Evolutionary conservation across 2,888 invertebrate genomes (phyloP).

Genomic region (Rutpela maculata): DNA sequence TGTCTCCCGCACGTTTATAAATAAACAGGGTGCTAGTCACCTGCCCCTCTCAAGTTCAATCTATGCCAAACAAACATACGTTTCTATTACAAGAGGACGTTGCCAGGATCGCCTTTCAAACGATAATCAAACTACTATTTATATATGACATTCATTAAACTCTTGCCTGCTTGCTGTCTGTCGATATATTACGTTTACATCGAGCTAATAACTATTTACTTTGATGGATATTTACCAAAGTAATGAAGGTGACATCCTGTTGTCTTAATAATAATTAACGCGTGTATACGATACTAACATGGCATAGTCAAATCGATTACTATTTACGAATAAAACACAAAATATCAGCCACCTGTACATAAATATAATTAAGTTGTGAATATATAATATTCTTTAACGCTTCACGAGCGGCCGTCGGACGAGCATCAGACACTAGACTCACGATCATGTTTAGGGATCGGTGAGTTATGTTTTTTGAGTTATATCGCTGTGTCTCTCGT

Average conservation of each 20-base stretch:
- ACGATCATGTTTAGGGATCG: neutral
- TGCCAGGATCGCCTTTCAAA: constrained; percentile 58
- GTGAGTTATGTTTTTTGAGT: neutral
- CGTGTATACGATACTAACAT: neutral
- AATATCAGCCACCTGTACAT: constrained; percentile 12
- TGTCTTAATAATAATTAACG: constrained; percentile 58
- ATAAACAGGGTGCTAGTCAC: constrained; percentile 70
- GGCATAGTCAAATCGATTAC: neutral
- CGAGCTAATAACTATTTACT: constrained; percentile 60
- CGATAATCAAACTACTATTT: constrained; percentile 63
- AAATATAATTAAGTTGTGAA: constrained; percentile 19
- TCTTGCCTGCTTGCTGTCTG: constrained; percentile 57
- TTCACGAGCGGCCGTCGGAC: constrained; percentile 18
- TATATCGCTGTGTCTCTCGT: neutral
- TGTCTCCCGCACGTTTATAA: constrained; percentile 71
- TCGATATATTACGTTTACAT: constrained; percentile 55
- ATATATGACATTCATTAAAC: constrained; percentile 65
- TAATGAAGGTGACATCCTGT: constrained; percentile 59
- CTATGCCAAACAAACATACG: constrained; percentile 67
- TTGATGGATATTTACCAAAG: constrained; percentile 56
- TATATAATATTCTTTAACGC: neutral
- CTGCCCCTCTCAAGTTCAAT: constrained; percentile 68
- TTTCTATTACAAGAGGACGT: constrained; percentile 64
- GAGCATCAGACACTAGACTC: neutral
- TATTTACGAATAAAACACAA: constrained; percentile 13